Base-by-base conservation (phyloP, 2,888 invertebrate species). In the Lottia scabra region DNA sequence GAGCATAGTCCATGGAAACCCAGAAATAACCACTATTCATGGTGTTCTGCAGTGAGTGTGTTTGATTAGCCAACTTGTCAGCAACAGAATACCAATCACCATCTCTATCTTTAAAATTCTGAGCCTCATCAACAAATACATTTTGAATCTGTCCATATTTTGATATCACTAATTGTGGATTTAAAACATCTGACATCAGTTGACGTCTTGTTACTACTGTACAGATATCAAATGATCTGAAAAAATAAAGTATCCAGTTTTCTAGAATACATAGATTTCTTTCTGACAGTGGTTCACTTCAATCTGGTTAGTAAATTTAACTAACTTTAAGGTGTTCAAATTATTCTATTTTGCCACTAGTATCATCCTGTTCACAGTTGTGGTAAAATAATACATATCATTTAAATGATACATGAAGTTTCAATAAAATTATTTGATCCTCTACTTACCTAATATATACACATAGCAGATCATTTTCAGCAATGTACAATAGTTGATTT, bases 1-100 rank as follows among this genome's bases (percentile, higher is more conserved):
- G 84, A 16, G 85, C 80, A 74, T 85, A 85, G 74, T 85, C 85
- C 84, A 85, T 83, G 70, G 83, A 84, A 4, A 85, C 75, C 85
- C 85, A 85, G 72, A 84, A 85, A 75, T 81, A 85, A 16, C 83
- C 81, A 30, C 65, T 38, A 19, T 71, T 80, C 15, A 75, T 71
- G 15, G 67, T 72, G 64, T 72, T 27, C 16, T 30, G 19, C 46
- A 75, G n/a, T 5, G 44, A 46, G 1, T 63, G 48, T 1, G 75
- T 75, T 67, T 80, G 78, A 70, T 76, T 78, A 75, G 81, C 75
- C 64, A 83, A 67, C 67, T 77, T 76, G 16, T 79, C 75, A 63
- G 81, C 80, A 70, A 82, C 68, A 65, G 78, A 71, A 72, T 84
- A 85, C 85, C 83, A 84, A 68, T 85, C 83, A 46, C 85, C 85